Evolutionary conservation across 2,797 vertebrate genomes (phyloP).

Genomic region (Synaphobranchus kaupii): DNA sequence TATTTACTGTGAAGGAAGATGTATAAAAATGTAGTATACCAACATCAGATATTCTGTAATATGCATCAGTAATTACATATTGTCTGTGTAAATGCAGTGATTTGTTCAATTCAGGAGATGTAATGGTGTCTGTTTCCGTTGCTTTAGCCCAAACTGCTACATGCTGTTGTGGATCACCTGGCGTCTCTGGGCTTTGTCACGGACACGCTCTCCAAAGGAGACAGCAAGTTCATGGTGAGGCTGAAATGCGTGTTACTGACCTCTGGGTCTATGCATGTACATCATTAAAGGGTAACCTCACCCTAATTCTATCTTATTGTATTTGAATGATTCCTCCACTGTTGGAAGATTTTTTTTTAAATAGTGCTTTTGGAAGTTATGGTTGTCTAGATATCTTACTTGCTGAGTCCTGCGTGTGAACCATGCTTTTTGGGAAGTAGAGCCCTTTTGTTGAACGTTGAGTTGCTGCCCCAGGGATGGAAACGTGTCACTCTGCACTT

Average conservation of each 20-base stretch:
- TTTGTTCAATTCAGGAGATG: background rate
- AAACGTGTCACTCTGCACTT: too few species aligned
- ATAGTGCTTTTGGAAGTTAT: too few species aligned
- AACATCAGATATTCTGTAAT: background rate
- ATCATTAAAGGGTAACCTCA: background rate
- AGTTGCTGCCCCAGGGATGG: too few species aligned
- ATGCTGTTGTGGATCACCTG: constrained; percentile 85
- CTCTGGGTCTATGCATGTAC: background rate
- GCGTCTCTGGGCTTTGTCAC: constrained; percentile 87
- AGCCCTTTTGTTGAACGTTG: too few species aligned
- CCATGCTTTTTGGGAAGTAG: too few species aligned
- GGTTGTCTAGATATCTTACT: too few species aligned
- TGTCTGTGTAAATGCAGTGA: background rate
- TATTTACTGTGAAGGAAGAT: background rate
- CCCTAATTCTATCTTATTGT: too few species aligned
- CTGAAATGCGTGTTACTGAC: constrained; percentile 19
- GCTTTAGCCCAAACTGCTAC: constrained; percentile 85
- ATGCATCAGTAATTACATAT: background rate
- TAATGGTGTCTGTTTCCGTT: background rate
- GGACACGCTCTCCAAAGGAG: constrained; percentile 92
- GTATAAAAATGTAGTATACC: background rate
- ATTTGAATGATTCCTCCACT: too few species aligned
- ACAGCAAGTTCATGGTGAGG: constrained; percentile 98
- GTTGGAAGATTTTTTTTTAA: too few species aligned
- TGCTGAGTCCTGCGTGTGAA: too few species aligned